Evolutionary conservation across 2,113 vertebrate species (phyloP).

Genomic region (Takifugu bimaculatus): DNA sequence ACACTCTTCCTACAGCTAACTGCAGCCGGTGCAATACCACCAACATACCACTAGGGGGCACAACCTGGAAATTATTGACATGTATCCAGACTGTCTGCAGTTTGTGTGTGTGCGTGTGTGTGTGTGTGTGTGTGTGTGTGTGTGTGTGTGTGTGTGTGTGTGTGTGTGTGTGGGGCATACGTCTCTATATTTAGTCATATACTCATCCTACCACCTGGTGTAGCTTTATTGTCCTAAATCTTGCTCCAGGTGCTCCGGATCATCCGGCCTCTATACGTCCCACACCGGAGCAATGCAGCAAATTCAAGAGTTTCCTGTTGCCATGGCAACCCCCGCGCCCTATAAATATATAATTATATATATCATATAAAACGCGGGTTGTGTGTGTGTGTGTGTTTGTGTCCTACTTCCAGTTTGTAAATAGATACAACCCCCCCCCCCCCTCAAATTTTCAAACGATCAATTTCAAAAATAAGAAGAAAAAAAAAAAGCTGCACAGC

Average conservation of each 20-base stretch:
- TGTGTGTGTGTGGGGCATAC: not conserved
- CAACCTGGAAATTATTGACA: slow-evolving; percentile 11
- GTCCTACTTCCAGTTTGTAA: not conserved
- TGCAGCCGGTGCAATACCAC: slow-evolving; percentile 28
- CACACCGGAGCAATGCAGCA: not conserved
- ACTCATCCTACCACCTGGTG: not conserved
- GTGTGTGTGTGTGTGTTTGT: slow-evolving; percentile 5
- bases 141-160: not conserved
- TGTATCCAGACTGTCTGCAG: not conserved
- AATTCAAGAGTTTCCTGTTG: slow-evolving; percentile 34
- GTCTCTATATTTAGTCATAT: not conserved
- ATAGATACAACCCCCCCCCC: no score
- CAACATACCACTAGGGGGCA: slow-evolving; percentile 46
- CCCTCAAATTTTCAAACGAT: no score
- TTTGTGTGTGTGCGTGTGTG: slow-evolving; percentile 8
- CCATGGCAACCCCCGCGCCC: slow-evolving; percentile 25
- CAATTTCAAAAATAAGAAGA: no score
- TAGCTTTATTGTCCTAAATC: no score
- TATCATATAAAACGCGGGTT: slow-evolving; percentile 32
- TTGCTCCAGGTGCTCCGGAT: not conserved
- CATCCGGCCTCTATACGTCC: not conserved
- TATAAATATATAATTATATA: slow-evolving; percentile 38
- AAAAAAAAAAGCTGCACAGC: not conserved
- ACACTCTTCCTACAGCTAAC: no score
- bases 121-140: not conserved